phyloP scores from a whole-genome alignment of 2,888 invertebrate species.

The Ophonus ardosiacus region DNA sequence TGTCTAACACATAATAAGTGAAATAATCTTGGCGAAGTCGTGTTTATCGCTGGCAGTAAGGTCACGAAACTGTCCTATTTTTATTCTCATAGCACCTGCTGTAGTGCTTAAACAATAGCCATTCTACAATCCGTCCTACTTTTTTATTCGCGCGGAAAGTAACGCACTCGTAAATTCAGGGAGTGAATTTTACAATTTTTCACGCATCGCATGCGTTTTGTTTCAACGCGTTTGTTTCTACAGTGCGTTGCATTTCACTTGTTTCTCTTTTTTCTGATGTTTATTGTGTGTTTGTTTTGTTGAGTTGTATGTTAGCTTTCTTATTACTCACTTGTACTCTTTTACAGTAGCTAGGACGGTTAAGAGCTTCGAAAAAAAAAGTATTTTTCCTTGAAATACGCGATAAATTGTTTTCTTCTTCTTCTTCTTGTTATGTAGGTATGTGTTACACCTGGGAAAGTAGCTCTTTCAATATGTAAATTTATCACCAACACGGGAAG shows the following conservation, averaged over 20 bases:
- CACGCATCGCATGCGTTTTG: constrained; percentile 6
- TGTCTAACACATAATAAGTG: too few relatives aligned
- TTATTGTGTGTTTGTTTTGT: constrained; percentile 35
- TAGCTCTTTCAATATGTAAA: constrained; percentile 25
- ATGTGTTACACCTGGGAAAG: constrained; percentile 39
- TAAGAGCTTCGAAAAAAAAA: constrained; percentile 10
- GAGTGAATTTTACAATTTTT: constrained; percentile 29
- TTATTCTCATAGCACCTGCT: constrained; percentile 46
- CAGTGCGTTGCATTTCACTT: constrained; percentile 13
- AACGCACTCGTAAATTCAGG: not conserved
- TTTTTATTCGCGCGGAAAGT: constrained; percentile 15
- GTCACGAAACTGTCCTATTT: constrained; percentile 43
- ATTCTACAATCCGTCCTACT: constrained; percentile 40
- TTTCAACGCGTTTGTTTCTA: not conserved
- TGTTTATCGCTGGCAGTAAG: constrained; percentile 28
- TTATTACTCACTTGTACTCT: not conserved
- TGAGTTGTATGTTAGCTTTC: constrained; percentile 17
- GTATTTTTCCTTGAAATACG: constrained; percentile 12
- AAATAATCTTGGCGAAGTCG: too few relatives aligned
- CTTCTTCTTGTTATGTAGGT: constrained; percentile 33
- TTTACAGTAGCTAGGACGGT: not conserved
- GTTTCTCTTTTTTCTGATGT: constrained; percentile 21
- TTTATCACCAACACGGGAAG: constrained; percentile 2
- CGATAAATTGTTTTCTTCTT: constrained; percentile 22
- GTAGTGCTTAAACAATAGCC: constrained; percentile 28